Evolutionary conservation across 2,888 invertebrate species (phyloP).

Genomic region (Pristionchus entomophagus): DNA sequence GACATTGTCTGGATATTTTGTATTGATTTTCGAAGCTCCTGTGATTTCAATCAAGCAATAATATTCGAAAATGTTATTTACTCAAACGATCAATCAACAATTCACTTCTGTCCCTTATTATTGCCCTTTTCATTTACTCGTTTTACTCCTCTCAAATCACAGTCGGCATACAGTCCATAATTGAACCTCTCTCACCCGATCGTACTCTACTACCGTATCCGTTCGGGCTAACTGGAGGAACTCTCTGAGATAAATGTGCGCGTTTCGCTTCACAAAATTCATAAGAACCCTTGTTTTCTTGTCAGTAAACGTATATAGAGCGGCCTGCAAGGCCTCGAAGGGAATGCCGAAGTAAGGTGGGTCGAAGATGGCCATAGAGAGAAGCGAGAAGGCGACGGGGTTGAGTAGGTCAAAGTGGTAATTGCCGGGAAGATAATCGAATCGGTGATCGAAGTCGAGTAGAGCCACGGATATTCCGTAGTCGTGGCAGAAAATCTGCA

Average conservation of each 20-base stretch:
- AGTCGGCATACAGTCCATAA: slow-evolving; percentile 29
- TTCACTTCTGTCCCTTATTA: not conserved
- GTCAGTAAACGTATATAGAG: not conserved
- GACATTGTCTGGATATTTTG: too few relatives aligned
- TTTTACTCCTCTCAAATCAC: slow-evolving; percentile 32
- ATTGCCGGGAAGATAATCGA: slow-evolving; percentile 39
- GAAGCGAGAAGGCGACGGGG: not conserved
- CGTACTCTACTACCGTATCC: slow-evolving; percentile 4
- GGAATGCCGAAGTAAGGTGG: slow-evolving; percentile 47
- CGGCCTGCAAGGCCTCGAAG: not conserved
- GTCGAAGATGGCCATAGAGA: slow-evolving; percentile 42
- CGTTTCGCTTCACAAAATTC: slow-evolving; percentile 9
- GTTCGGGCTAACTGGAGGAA: slow-evolving; percentile 7
- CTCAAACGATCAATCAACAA: too few relatives aligned
- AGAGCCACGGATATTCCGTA: slow-evolving; percentile 40
- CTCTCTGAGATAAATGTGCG: not conserved
- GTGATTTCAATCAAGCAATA: too few relatives aligned
- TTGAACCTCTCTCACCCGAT: slow-evolving; percentile 29
- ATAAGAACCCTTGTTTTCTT: not conserved
- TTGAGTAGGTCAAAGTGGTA: slow-evolving; percentile 27
- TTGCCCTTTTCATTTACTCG: not conserved
- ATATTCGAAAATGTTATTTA: too few relatives aligned
- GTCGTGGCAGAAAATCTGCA: slow-evolving; percentile 43
- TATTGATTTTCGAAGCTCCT: too few relatives aligned
- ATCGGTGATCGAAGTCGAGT: slow-evolving; percentile 46